Percentiles rank a stretch among this genome's conserved stretches.
These are phyloP conservation scores for Cinclus cinclus DNA, from an alignment of 2,113 vertebrate genomes.

Conservation along the genomic window DNA sequence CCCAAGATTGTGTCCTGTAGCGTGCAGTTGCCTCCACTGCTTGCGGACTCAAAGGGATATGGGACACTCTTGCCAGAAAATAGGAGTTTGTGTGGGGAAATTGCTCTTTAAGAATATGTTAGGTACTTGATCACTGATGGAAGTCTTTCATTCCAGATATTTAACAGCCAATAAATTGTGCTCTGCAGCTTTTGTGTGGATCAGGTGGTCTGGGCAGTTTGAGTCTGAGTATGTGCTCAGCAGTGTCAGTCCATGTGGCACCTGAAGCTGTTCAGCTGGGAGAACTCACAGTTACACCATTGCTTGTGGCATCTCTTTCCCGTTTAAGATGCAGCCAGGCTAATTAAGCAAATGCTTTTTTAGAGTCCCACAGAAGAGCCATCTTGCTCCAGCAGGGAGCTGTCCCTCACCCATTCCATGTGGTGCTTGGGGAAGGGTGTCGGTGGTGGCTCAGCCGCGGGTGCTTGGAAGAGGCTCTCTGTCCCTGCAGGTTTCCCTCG, in stretches of 20 bases:
- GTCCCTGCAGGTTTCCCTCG: background rate
- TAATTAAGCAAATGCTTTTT: background rate
- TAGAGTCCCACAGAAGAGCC: background rate
- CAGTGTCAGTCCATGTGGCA: background rate
- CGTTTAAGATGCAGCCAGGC: fast-evolving
- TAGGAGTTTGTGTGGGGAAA: background rate
- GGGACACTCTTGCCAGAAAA: background rate
- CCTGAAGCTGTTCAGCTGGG: background rate
- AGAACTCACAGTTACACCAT: fast-evolving
- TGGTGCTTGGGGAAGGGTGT: background rate
- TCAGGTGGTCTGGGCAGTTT: background rate
- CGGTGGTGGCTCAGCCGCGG: background rate
- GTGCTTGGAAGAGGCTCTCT: no score
- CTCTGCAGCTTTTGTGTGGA: background rate
- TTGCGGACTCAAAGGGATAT: background rate
- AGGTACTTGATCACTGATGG: background rate
- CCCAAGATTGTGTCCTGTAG: background rate
- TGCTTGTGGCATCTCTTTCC: background rate
- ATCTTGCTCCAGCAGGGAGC: background rate
- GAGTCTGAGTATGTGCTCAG: background rate
- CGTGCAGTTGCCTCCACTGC: background rate
- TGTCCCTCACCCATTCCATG: background rate
- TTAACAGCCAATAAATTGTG: background rate
- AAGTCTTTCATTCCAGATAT: background rate
- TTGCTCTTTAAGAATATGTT: background rate